phyloP scores from a whole-genome alignment of 2,797 vertebrate genomes.

The Scleropages formosus region DNA sequence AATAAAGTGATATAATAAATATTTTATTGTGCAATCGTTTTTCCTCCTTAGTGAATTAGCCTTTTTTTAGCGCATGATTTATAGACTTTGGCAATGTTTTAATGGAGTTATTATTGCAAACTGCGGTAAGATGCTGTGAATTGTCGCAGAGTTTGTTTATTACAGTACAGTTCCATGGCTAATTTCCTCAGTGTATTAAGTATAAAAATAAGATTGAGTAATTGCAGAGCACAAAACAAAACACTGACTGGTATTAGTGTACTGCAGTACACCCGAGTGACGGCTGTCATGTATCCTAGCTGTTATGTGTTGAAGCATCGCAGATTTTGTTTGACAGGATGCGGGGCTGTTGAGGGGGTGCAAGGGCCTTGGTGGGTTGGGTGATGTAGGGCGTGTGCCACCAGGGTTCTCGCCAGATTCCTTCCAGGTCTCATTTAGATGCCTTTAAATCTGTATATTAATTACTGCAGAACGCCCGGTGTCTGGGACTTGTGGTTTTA shows the following conservation, averaged over 20 bases:
- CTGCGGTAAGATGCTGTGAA: neutral
- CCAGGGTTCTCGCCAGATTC: too few relatives aligned
- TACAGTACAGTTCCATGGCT: neutral
- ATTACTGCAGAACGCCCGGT: neutral
- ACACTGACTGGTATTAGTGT: too few relatives aligned
- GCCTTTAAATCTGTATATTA: neutral
- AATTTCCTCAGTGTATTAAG: neutral
- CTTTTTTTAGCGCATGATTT: too few relatives aligned
- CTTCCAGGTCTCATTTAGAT: neutral
- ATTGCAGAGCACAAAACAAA: neutral
- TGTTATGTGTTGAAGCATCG: too few relatives aligned
- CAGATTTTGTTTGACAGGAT: too few relatives aligned
- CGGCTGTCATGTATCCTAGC: too few relatives aligned
- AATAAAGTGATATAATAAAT: neutral
- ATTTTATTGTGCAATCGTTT: neutral
- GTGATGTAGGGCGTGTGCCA: too few relatives aligned
- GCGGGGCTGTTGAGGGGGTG: too few relatives aligned
- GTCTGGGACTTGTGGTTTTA: neutral
- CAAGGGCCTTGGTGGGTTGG: too few relatives aligned
- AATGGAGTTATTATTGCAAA: neutral
- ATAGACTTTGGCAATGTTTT: neutral
- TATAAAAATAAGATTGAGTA: neutral
- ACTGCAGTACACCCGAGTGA: too few relatives aligned
- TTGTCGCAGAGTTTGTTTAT: neutral
- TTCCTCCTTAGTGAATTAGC: neutral